phyloP scores from a whole-genome alignment of 2,888 invertebrate species.

The Adelphocoris suturalis region DNA sequence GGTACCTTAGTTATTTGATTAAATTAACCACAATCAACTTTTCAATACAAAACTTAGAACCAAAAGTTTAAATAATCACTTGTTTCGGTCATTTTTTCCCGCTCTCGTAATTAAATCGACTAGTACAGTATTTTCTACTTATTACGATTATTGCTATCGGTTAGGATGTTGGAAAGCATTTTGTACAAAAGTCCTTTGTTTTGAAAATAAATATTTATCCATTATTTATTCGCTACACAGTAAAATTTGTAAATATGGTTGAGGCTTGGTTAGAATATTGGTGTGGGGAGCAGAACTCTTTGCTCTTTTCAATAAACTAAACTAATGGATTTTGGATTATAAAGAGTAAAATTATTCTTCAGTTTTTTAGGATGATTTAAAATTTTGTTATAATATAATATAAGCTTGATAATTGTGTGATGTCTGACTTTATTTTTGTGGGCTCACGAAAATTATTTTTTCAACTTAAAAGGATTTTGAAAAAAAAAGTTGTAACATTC shows the following conservation, averaged over 20 bases:
- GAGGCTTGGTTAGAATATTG: slow-evolving; percentile 17
- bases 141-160: background rate
- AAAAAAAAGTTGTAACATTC: no score
- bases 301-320: no score
- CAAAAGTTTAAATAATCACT: background rate
- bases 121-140: background rate
- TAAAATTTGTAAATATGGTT: slow-evolving; percentile 8
- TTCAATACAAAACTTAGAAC: no score
- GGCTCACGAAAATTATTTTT: no score
- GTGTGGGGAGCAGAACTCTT: background rate
- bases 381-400: no score
- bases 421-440: no score
- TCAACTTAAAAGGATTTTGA: no score
- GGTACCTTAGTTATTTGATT: no score
- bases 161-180: slow-evolving; percentile 1
- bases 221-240: background rate
- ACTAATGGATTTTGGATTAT: background rate
- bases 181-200: slow-evolving; percentile 2
- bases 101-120: background rate
- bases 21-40: no score
- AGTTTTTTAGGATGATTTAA: no score
- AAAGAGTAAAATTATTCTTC: no score
- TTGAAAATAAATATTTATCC: slow-evolving; percentile 23
- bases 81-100: background rate
- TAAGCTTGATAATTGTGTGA: no score